Evolutionary conservation across 2,797 vertebrate species (phyloP), one percentile per base, ranked within the genome.

Genomic region (Pelodytes ibericus): DNA sequence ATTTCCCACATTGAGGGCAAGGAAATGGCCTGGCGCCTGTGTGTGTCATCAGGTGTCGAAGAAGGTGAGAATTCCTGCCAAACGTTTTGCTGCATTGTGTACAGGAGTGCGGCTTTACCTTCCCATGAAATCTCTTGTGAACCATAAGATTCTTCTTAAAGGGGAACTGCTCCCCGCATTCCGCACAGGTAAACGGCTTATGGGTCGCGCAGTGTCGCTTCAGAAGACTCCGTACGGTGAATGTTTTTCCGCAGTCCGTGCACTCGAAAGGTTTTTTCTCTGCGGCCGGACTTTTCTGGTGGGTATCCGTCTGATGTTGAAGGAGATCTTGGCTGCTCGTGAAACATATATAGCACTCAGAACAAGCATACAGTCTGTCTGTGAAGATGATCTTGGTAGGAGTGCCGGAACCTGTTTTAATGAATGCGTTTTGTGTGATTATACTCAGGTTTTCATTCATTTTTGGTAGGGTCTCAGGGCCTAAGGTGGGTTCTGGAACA

Each of bases 71-170:
- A 16, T 72, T 82, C 49, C 84, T 82, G 24, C 77, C 79, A 18
- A 87, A 87, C 27, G 77, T 63, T 63, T 82, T 86, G 41, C 79
- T 83, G 68, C 86, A 86, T 8, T 82, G 80, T 33, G 64, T 58
- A 76, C 84, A 85, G 4, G 72, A 10, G 8, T 80, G 75, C 0
- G 78, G 80, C 27, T 78, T 83, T 20, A 80, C 80, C 58, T 92
- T 90, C 0, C 90, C 91, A 83, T 93, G 92, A 63, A 88, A 74
- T 9, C 90, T 87, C 39, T 90, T 91, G 79, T 93, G 92, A 36
- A 56, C 61, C 16, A 72, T 70, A 44, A 69, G 74, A 1, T 82
- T 71, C 36, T 51, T 74, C 13, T 80, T 80, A 7, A 76, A 80
- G 63, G 60, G 68, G 66, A 81, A 72, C 9, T 59, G 61, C 18